Base-by-base conservation (phyloP, 1,140 invertebrate genomes). In the Sitobion miscanthi region DNA sequence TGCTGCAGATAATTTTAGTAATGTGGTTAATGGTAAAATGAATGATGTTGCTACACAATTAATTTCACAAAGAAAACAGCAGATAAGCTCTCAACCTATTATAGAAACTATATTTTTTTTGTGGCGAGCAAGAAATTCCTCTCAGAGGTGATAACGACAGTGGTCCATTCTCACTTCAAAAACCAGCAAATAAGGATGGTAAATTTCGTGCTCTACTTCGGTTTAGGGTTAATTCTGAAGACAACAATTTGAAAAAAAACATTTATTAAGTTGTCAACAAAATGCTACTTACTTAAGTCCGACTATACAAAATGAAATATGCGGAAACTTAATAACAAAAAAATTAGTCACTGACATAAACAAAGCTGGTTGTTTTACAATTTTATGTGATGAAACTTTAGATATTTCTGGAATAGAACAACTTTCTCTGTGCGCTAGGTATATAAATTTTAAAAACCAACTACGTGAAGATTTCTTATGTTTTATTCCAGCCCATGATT, bases 391-490 rank as follows among this genome's bases (percentile, higher is more conserved):
- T 94, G 94, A 95, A 93, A 94, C 94, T 38, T 82, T 91, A 52
- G 94, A 95, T 94, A 94, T 95, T 90, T 57, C 94, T 88, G 94
- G 94, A 69, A 94, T 94, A 62, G 94, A 95, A 86, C 94, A 95
- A 91, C 92, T 95, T 23, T 95, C 94, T 2, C 89, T 95, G 54
- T 94, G 94, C 23, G 87, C 94, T 77, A 91, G 94, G 47, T 94
- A 94, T 93, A 94, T 94, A 94, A 91, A 95, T 90, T 91, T 30
- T 89, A 94, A 86, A 90, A 94, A 49, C 4, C 38, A 87, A 54
- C 52, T 85, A 21, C 86, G 87, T 52, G 94, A 95, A 94, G 94
- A 95, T 94, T 95, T 94, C 94, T 21, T 95, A 85, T 94, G 94
- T 30, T 95, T 94, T 94, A 94, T 94, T 62, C 91, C 94, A 89